Conservation (phyloP, 2,797 vertebrate species). For the Cottoperca gobio region DNA sequence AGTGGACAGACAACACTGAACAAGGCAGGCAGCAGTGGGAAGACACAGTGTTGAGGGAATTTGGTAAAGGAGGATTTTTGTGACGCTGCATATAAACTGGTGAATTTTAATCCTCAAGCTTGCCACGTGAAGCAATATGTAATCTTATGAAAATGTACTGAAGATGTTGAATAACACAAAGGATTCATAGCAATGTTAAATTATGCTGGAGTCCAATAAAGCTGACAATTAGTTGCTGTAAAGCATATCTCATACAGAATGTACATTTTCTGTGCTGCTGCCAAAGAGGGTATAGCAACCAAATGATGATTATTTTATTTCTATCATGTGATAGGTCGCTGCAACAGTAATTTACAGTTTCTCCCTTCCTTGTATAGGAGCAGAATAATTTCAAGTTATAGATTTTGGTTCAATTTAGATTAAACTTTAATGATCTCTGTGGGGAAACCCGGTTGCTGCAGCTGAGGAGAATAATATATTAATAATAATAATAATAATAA, state of each 20-base stretch:
- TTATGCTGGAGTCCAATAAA: constrained; percentile 22
- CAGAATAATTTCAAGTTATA: constrained; percentile 67
- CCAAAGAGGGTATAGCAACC: constrained; percentile 43
- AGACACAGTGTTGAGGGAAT: constrained; percentile 45
- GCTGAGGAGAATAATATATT: constrained; percentile 65
- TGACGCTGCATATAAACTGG: constrained; percentile 15
- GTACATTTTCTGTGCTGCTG: constrained; percentile 39
- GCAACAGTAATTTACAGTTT: constrained; percentile 49
- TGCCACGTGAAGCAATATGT: constrained; percentile 15
- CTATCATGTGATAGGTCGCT: constrained; percentile 50
- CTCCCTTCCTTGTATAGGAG: constrained; percentile 42
- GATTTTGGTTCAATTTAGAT: constrained; percentile 67
- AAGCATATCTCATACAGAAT: constrained; percentile 40
- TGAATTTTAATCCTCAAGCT: constrained; percentile 16
- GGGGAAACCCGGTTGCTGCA: constrained; percentile 55
- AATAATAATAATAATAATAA: constrained; percentile 60
- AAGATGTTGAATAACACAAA: constrained; percentile 35
- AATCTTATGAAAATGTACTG: constrained; percentile 2
- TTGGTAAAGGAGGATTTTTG: constrained; percentile 45
- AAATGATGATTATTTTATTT: constrained; percentile 57
- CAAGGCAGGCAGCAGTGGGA: constrained; percentile 51
- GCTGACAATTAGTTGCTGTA: constrained; percentile 9
- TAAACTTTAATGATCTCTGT: constrained; percentile 72
- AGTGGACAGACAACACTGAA: constrained; percentile 67
- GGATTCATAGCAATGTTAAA: constrained; percentile 32